Conservation (phyloP, 2,888 invertebrate genomes). For the Brachypalpus laphriformis region DNA sequence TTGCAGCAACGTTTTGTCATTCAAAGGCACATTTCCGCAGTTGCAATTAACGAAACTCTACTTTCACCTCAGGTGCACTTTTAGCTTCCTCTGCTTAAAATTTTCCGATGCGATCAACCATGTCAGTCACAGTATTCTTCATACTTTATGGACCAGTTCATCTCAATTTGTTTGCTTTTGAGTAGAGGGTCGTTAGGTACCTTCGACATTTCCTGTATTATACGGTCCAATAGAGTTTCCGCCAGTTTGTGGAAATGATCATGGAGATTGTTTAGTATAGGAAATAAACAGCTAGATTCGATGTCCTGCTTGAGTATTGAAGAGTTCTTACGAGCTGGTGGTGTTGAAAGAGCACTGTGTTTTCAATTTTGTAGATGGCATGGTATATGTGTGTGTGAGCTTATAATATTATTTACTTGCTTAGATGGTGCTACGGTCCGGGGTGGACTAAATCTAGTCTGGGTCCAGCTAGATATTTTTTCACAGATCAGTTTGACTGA, state of each 20-base stretch:
- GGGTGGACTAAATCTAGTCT: no score
- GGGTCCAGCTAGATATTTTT: no score
- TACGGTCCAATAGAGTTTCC: background rate
- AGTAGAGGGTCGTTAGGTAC: background rate
- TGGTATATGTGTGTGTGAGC: no score
- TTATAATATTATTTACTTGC: no score
- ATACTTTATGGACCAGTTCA: background rate
- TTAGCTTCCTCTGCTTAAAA: background rate
- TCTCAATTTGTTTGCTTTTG: background rate
- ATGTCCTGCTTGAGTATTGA: background rate
- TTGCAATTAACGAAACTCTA: background rate
- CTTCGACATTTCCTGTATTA: background rate
- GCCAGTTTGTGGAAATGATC: background rate
- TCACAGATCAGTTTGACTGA: no score
- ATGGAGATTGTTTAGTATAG: no score
- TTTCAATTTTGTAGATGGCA: no score
- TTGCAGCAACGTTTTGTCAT: background rate
- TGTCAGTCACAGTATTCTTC: background rate
- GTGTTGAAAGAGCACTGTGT: background rate
- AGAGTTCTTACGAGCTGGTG: background rate
- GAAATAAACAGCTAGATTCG: background rate
- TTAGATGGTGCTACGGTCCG: no score
- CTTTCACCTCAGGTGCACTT: background rate
- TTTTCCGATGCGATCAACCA: background rate
- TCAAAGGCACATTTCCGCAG: background rate